These are phyloP conservation scores for Pogonocichla stellata DNA, from an alignment of 2,113 vertebrate genomes.

Conservation along the genomic window DNA sequence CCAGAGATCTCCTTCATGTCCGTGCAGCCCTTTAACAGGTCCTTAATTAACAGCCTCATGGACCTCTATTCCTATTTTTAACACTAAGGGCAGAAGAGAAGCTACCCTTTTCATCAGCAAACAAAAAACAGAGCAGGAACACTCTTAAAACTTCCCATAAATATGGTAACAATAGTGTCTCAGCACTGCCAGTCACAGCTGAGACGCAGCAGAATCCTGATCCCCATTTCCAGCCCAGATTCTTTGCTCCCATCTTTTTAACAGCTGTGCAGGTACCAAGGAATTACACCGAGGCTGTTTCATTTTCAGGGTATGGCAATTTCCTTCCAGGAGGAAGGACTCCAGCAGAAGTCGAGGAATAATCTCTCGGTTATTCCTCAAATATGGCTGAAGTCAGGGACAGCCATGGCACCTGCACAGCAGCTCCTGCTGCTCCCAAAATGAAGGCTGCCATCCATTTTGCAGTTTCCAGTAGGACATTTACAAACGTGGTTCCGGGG, in stretches of 20 bases:
- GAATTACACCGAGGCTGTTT: accelerated
- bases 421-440: slow-evolving; percentile 33
- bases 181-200: background rate
- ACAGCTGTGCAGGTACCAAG: accelerated
- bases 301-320: background rate
- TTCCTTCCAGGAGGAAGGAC: background rate
- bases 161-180: accelerated
- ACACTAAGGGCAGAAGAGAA: background rate
- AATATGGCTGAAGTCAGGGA: background rate
- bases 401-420: background rate
- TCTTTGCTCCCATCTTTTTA: background rate
- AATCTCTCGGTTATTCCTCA: background rate
- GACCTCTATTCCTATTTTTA: background rate
- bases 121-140: background rate
- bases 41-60: background rate
- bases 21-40: background rate
- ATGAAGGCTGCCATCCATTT: slow-evolving; percentile 48
- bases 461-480: accelerated
- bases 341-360: background rate
- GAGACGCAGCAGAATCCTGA: background rate
- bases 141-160: background rate
- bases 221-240: background rate
- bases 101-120: background rate
- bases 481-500: accelerated
- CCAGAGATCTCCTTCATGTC: background rate